Conservation (phyloP, 2,888 invertebrate genomes). For the Apomyelois bistriatella region DNA sequence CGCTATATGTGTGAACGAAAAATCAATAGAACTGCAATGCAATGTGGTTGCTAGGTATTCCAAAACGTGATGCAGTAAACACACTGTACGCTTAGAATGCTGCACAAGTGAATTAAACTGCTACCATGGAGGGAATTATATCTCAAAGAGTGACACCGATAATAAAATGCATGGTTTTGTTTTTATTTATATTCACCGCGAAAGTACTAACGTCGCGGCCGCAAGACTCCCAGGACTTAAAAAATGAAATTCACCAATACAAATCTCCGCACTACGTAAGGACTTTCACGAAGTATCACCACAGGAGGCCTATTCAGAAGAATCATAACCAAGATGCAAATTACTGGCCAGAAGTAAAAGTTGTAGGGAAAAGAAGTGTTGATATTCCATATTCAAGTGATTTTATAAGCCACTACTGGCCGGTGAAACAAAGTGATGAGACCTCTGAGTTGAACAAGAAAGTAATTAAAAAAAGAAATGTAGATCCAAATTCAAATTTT, state of each 20-base stretch:
- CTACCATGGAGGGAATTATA: conserved; percentile 60
- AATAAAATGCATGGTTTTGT: conserved; percentile 67
- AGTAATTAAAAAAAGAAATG: conserved; percentile 49
- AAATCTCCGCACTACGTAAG: conserved; percentile 68
- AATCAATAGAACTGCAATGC: conserved; percentile 65
- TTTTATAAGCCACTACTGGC: conserved; percentile 34
- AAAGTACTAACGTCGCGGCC: conserved; percentile 69
- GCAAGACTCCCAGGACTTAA: conserved; percentile 56
- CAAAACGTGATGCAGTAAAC: conserved; percentile 36
- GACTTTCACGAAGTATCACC: conserved; percentile 72
- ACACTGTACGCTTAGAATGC: conserved; percentile 14
- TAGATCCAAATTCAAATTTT: conserved; percentile 27
- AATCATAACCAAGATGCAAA: conserved; percentile 44
- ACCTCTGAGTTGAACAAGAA: conserved; percentile 22
- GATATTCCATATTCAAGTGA: conserved; percentile 17
- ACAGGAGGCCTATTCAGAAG: conserved; percentile 65
- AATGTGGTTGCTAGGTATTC: conserved; percentile 50
- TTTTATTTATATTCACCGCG: conserved; percentile 71
- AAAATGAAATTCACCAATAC: conserved; percentile 57
- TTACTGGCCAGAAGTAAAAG: conserved; percentile 44
- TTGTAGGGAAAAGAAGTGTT: conserved; percentile 29
- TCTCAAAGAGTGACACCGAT: conserved; percentile 62
- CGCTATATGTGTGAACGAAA: conserved; percentile 26
- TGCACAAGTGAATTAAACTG: conserved; percentile 5
- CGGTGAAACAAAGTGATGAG: conserved; percentile 19